Conservation (phyloP, 2,113 vertebrate genomes). For the Myodes glareolus region DNA sequence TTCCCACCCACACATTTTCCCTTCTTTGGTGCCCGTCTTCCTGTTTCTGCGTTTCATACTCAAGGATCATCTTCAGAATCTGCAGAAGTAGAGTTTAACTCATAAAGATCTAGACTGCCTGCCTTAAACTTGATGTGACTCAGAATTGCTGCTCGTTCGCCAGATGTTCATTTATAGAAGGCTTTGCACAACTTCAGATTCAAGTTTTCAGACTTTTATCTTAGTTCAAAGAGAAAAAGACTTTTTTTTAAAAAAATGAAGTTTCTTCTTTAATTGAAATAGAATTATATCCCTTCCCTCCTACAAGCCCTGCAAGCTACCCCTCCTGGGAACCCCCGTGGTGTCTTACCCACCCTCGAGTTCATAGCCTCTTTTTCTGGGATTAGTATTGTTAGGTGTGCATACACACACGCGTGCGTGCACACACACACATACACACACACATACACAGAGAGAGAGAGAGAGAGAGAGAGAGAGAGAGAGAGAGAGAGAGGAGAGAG, state of each 20-base stretch:
- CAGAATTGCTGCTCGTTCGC: conserved; percentile 16
- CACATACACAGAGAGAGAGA: background rate
- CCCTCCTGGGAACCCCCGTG: too few species aligned
- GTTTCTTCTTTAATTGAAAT: background rate
- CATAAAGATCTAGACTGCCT: conserved; percentile 42
- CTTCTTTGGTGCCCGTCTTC: background rate
- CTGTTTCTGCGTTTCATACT: background rate
- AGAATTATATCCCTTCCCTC: background rate
- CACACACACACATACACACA: background rate
- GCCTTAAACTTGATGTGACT: conserved; percentile 2
- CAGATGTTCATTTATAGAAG: conserved; percentile 18
- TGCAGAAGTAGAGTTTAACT: conserved; percentile 43
- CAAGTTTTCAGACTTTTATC: background rate
- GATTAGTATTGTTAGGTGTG: background rate
- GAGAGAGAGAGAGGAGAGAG: background rate
- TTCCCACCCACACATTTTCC: background rate
- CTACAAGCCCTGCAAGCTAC: background rate
- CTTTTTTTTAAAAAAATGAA: background rate
- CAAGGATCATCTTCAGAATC: conserved; percentile 7
- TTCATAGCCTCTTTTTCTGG: too few species aligned
- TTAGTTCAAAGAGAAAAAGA: conserved; percentile 9
- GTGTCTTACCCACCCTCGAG: too few species aligned
- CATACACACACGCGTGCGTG: background rate
- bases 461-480: background rate
- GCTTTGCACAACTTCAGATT: conserved; percentile 21